Evolutionary conservation across 2,888 invertebrate species (phyloP), one percentile per base, ranked within the genome.

Genomic region (Lasioglossum leucozonium): DNA sequence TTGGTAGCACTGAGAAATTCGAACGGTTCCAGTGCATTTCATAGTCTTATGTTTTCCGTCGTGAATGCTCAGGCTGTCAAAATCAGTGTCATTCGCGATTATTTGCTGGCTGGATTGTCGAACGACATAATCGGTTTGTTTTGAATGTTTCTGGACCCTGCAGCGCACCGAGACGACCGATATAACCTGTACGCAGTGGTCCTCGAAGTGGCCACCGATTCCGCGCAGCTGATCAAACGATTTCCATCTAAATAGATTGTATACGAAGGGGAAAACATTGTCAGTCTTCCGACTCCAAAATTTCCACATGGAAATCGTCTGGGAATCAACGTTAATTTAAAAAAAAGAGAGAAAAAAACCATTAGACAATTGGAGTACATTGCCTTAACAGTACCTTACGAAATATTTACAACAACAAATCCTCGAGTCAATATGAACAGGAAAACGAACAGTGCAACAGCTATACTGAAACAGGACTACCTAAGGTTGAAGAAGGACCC

Each of bases 401-500:
- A 75, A 37, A 13, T 42, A 40, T 75, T 69, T 5, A 13, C 26
- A 44, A 22, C 37, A 62, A 37, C 34, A 30, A 44, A 73, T 76
- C 79, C n/a, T 26, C 74, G 76, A 79, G 91, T 91, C 86, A 92
- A 87, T 71, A 95, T 94, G 94, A 96, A 96, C 94, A 95, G 95
- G 92, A 96, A 96, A 95, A 95, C 96, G 89, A 96, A 96, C 82
- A 96, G 96, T 91, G 98, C 98, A 0, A 97, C 97, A 34, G 96
- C 97, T 30, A 96, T 99, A 91, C 96, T 99, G 94, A 98, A 98
- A 95, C 99, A 99, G 95, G 99, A 99, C 95, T 99, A 99, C 95
- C 96, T 99, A 93, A 96, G 99, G 80, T 96, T 99, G 69, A 98
- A 99, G 95, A 98, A 97, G 92, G 99, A 99, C 95, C 99, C 99